Percentiles rank a stretch among this genome's conserved stretches.
Evolutionary conservation across 2,888 invertebrate genomes (phyloP).

Genomic region (Cecidostiba fungosa): DNA sequence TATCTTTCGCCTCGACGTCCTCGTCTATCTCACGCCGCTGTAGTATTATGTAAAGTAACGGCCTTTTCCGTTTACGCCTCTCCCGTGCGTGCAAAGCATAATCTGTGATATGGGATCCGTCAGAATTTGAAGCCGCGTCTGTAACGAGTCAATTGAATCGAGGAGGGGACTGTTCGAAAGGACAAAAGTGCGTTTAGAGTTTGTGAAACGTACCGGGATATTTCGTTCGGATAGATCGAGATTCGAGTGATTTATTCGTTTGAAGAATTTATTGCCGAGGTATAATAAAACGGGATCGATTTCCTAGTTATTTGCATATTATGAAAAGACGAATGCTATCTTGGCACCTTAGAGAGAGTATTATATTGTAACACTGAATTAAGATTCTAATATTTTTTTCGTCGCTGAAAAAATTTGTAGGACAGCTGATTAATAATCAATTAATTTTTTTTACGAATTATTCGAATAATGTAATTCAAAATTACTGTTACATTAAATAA

Average conservation of each 20-base stretch:
- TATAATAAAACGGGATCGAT: constrained; percentile 1
- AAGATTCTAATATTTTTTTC: not conserved
- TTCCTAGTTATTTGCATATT: constrained; percentile 10
- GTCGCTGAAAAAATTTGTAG: not conserved
- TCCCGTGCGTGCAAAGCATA: not conserved
- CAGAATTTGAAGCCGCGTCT: not conserved
- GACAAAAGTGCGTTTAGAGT: constrained; percentile 23
- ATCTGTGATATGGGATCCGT: not conserved
- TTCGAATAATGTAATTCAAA: not conserved
- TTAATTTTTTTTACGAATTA: not conserved
- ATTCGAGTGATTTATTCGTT: constrained; percentile 19
- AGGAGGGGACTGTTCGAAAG: constrained; percentile 21
- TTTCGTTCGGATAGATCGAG: constrained; percentile 2
- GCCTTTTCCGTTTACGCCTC: constrained; percentile 12
- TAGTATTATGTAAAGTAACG: constrained; percentile 24
- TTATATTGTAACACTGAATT: not conserved
- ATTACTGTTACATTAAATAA: not conserved
- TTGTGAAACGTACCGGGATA: constrained; percentile 10
- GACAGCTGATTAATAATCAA: constrained; percentile 6
- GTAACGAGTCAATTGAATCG: constrained; percentile 18
- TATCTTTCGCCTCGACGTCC: not conserved
- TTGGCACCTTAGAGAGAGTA: not conserved
- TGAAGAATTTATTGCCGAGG: constrained; percentile 21
- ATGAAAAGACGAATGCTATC: not conserved
- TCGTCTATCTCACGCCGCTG: not conserved